A percentile compares a stretch with the other conserved stretches of the same genome.
These are phyloP conservation scores for Spea bombifrons DNA, from an alignment of 2,113 vertebrate species.

Conservation along the genomic window DNA sequence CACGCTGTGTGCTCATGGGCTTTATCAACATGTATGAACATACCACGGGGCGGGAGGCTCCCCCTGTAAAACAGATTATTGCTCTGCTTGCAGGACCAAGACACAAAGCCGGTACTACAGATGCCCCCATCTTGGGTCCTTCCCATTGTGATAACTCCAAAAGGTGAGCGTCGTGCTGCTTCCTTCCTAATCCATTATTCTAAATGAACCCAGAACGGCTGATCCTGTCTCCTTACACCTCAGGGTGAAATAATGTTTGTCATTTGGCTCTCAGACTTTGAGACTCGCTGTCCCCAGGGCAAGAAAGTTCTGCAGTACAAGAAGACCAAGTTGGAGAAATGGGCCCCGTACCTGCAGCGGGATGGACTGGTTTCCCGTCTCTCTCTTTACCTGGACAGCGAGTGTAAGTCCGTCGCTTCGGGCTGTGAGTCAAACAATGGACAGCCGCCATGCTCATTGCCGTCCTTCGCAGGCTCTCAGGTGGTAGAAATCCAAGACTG, in stretches of 20 bases:
- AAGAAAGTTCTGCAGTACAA: constrained; percentile 72
- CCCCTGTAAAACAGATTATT: too few relatives aligned
- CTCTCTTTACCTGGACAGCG: constrained; percentile 67
- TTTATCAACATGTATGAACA: neutral
- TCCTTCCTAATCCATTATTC: too few relatives aligned
- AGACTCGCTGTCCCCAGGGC: constrained; percentile 69
- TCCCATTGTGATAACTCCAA: constrained; percentile 64
- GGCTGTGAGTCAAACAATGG: neutral
- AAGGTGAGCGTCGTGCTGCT: constrained; percentile 66
- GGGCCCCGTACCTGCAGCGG: constrained; percentile 63
- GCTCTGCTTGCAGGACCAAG: constrained; percentile 56
- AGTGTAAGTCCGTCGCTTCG: constrained; percentile 66
- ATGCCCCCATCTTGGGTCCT: constrained; percentile 83
- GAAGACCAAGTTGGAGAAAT: constrained; percentile 76
- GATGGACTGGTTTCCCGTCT: constrained; percentile 74
- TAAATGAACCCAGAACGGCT: too few relatives aligned
- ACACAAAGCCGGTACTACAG: constrained; percentile 60
- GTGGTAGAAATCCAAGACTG: constrained; percentile 69
- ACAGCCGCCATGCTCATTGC: neutral
- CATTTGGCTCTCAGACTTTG: constrained; percentile 67
- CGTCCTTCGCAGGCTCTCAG: constrained; percentile 60
- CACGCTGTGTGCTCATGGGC: neutral
- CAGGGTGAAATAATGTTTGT: neutral
- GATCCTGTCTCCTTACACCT: neutral
- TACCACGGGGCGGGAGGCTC: neutral